Percentiles rank a stretch among this genome's conserved stretches.
Conservation (phyloP, 1,140 invertebrate genomes). For the Aricia agestis region DNA sequence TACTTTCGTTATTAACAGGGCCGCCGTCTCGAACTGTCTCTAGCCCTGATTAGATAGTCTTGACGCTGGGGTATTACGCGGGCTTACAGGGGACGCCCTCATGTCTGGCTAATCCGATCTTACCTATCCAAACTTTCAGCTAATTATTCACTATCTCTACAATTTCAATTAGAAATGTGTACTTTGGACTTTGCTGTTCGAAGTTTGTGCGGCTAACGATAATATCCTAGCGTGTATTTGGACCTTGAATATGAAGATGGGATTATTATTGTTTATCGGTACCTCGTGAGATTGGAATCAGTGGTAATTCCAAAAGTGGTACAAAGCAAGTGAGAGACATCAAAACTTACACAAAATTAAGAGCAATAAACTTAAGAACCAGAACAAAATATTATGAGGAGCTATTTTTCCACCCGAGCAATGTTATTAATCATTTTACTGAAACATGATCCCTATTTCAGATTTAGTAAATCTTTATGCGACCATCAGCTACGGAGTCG, state of each 20-base stretch:
- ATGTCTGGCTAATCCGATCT: conserved; percentile 24
- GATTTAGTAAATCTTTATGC: too few species aligned
- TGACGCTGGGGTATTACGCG: conserved; percentile 30
- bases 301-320: not conserved
- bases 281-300: too few species aligned
- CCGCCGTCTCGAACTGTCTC: conserved; percentile 33
- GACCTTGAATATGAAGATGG: not conserved
- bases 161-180: conserved; percentile 15
- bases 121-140: conserved; percentile 25
- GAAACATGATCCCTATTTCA: too few species aligned
- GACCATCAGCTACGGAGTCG: not conserved
- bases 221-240: not conserved
- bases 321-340: not conserved
- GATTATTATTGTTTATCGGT: not conserved
- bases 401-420: too few species aligned
- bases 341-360: not conserved
- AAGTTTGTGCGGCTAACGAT: not conserved
- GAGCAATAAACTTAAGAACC: too few species aligned
- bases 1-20: conserved; percentile 63
- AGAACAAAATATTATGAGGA: too few species aligned
- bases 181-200: conserved; percentile 13
- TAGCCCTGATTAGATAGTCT: conserved; percentile 40
- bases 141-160: conserved; percentile 21
- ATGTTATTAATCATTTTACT: too few species aligned
- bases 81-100: conserved; percentile 28